Evolutionary conservation across 2,797 vertebrate species (phyloP).

Genomic region (Phrynocephalus vlangalii): DNA sequence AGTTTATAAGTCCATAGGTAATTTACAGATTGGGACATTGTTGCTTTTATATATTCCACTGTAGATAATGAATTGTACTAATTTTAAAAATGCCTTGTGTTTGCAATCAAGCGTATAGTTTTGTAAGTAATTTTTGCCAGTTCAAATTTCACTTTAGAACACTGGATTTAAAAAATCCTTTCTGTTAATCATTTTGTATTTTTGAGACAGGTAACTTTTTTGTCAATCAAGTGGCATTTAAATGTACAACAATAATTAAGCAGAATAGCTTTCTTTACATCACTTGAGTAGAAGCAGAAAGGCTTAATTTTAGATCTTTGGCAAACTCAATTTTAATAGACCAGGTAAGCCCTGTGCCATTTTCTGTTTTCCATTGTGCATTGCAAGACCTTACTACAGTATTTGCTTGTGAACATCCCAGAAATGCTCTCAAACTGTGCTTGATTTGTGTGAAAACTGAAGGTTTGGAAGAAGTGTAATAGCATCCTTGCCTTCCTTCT

Average conservation of each 20-base stretch:
- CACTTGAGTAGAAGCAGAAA: not conserved
- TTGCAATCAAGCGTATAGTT: not conserved
- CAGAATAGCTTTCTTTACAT: not conserved
- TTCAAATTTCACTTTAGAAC: not conserved
- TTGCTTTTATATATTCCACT: conserved; percentile 50
- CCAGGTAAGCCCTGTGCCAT: conserved; percentile 29
- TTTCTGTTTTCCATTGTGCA: conserved; percentile 10
- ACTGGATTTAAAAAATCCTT: not conserved
- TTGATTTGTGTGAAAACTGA: conserved; percentile 38
- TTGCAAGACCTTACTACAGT: conserved; percentile 3
- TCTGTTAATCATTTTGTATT: conserved; percentile 10
- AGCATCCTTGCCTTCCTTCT: not conserved
- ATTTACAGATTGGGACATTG: not conserved
- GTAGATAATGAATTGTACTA: conserved; percentile 21
- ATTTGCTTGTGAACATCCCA: conserved; percentile 8
- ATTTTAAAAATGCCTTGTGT: conserved; percentile 44
- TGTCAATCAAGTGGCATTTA: not conserved
- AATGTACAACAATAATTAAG: not conserved
- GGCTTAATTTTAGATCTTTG: not conserved
- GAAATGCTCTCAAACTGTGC: conserved; percentile 45
- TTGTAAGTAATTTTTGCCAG: not conserved
- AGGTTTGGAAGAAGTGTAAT: not conserved
- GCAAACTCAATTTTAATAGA: not conserved
- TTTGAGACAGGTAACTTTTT: not conserved
- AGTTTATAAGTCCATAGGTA: conserved; percentile 8